phyloP scores from a whole-genome alignment of 2,888 invertebrate genomes.

The Sacculina carcini region DNA sequence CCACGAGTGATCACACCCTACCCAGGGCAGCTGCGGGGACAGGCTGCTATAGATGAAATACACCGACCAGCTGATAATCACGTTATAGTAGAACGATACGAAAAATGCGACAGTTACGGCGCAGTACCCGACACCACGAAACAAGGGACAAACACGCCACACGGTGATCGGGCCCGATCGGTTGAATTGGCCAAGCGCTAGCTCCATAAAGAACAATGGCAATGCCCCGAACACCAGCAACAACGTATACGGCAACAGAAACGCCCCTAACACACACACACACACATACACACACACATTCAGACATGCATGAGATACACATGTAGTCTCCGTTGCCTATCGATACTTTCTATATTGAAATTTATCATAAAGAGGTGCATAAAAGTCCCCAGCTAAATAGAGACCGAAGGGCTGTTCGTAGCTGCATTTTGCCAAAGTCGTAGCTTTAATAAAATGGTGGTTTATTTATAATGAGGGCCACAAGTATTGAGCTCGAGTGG shows the following conservation, averaged over 20 bases:
- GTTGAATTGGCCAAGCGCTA: conserved; percentile 47
- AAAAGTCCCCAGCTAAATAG: no score
- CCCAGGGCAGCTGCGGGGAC: conserved; percentile 43
- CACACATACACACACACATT: neutral
- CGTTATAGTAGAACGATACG: conserved; percentile 54
- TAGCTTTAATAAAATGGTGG: no score
- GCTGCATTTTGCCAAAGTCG: no score
- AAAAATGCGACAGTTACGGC: conserved; percentile 51
- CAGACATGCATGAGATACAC: no score
- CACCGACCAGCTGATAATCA: conserved; percentile 58
- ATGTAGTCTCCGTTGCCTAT: no score
- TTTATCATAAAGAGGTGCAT: no score
- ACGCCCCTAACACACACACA: conserved; percentile 28
- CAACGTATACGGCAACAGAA: conserved; percentile 43
- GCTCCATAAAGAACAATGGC: conserved; percentile 51
- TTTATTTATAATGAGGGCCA: no score
- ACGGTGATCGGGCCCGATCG: conserved; percentile 45
- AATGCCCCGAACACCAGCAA: conserved; percentile 49
- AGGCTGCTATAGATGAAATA: conserved; percentile 48
- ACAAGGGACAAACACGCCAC: conserved; percentile 58
- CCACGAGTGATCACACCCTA: conserved; percentile 53
- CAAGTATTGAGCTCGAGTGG: no score
- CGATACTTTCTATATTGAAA: no score
- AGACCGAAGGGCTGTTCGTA: no score
- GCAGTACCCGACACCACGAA: conserved; percentile 52